phyloP scores from a whole-genome alignment of 1,140 invertebrate genomes.

The Sesamia nonagrioides region DNA sequence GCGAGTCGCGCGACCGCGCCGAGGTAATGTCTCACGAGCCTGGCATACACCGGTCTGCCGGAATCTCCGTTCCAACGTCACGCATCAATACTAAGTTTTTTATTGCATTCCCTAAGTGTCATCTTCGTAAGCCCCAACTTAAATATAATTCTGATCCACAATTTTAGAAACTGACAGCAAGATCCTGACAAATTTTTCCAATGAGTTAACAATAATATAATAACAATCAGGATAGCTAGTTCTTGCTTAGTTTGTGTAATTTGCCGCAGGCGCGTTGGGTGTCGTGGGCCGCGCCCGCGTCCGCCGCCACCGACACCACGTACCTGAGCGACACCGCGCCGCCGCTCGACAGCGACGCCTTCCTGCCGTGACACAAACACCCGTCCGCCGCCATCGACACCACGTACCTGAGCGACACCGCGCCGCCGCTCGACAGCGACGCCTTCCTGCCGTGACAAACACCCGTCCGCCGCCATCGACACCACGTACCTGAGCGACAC shows the following conservation, averaged over 20 bases:
- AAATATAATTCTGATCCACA: no score
- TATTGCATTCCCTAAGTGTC: no score
- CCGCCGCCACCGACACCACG: conserved; percentile 76
- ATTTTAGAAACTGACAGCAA: no score
- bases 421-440: conserved; percentile 63
- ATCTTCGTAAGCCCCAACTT: no score
- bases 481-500: conserved; percentile 80
- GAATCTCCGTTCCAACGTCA: no score
- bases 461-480: conserved; percentile 75
- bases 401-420: conserved; percentile 78
- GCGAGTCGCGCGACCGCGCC: conserved; percentile 56
- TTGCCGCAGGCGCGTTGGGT: conserved; percentile 69
- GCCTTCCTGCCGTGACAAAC: conserved; percentile 67
- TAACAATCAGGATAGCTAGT: no score
- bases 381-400: conserved; percentile 76
- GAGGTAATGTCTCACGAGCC: conserved; percentile 12
- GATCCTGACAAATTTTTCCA: no score
- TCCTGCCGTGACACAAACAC: conserved; percentile 67
- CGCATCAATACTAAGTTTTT: no score
- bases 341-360: conserved; percentile 66
- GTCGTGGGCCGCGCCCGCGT: conserved; percentile 73
- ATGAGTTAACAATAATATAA: no score
- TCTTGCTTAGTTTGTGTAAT: background rate
- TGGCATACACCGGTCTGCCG: background rate
- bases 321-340: conserved; percentile 74